phyloP scores from a whole-genome alignment of 2,888 invertebrate species.

The Dichetophora obliterata region DNA sequence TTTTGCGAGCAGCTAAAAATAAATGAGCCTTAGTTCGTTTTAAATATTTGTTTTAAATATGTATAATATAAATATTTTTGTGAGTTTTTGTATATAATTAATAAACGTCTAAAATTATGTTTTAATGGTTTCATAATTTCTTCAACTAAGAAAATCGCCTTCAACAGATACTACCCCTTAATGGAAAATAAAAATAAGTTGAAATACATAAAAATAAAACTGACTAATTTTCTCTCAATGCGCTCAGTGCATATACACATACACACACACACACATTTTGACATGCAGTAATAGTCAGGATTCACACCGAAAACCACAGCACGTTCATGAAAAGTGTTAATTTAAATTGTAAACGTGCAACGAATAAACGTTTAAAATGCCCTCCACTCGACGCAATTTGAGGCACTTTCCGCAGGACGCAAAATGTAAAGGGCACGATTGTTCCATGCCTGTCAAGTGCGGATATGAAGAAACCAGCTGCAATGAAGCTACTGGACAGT shows the following conservation, averaged over 20 bases:
- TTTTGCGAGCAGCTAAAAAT: too few relatives aligned
- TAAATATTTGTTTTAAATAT: too few relatives aligned
- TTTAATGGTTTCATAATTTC: too few relatives aligned
- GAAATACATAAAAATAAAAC: conserved; percentile 20
- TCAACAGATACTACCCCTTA: too few relatives aligned
- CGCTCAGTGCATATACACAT: neutral
- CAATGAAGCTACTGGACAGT: neutral
- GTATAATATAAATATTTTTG: too few relatives aligned
- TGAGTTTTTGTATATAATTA: too few relatives aligned
- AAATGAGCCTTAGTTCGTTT: too few relatives aligned
- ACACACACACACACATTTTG: neutral
- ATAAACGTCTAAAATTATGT: too few relatives aligned
- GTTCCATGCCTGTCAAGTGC: neutral
- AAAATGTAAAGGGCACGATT: conserved; percentile 8
- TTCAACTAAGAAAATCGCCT: too few relatives aligned
- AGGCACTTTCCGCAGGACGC: conserved; percentile 58
- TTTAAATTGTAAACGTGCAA: conserved; percentile 65
- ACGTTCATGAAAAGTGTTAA: conserved; percentile 65
- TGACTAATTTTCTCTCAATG: conserved; percentile 25
- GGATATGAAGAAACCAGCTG: neutral
- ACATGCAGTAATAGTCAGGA: conserved; percentile 42
- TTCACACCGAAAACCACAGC: conserved; percentile 55
- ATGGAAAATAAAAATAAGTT: conserved; percentile 7
- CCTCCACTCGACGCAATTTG: conserved; percentile 57
- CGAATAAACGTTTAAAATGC: conserved; percentile 51